phyloP scores from a whole-genome alignment of 1,140 invertebrate species.

The Trichonephila inaurata region DNA sequence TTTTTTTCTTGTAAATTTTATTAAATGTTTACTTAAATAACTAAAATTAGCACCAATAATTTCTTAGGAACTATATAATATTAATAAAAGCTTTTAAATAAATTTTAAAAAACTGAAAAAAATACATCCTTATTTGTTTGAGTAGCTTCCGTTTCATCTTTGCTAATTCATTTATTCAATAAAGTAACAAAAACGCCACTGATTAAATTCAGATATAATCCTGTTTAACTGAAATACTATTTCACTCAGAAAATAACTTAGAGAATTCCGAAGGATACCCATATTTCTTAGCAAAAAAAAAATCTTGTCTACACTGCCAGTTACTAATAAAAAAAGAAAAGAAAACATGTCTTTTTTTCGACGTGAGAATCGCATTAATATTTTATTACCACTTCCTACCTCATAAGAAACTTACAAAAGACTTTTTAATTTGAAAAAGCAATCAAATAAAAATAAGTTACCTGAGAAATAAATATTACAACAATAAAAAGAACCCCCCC shows the following conservation, averaged over 20 bases:
- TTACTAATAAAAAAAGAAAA: background rate
- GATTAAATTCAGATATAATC: background rate
- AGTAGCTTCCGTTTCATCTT: too few relatives aligned
- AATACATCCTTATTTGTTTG: too few relatives aligned
- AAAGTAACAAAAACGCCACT: too few relatives aligned
- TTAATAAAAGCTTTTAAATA: too few relatives aligned
- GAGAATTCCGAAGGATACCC: background rate
- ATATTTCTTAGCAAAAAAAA: background rate
- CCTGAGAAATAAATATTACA: background rate
- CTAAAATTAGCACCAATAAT: too few relatives aligned
- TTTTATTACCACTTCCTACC: background rate
- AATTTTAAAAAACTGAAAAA: too few relatives aligned
- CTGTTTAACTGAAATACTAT: background rate
- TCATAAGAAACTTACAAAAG: background rate
- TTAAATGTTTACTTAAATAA: too few relatives aligned
- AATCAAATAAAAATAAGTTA: background rate
- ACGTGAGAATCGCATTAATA: background rate
- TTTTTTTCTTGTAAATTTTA: too few relatives aligned
- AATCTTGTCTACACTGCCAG: background rate
- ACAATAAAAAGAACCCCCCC: background rate
- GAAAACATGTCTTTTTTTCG: background rate
- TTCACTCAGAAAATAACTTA: background rate
- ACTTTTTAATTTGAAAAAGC: slow-evolving; percentile 14
- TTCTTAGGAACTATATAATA: too few relatives aligned
- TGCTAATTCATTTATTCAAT: too few relatives aligned